These are phyloP conservation scores for Calidris pygmaea DNA, from an alignment of 2,113 vertebrate species.

Conservation along the genomic window DNA sequence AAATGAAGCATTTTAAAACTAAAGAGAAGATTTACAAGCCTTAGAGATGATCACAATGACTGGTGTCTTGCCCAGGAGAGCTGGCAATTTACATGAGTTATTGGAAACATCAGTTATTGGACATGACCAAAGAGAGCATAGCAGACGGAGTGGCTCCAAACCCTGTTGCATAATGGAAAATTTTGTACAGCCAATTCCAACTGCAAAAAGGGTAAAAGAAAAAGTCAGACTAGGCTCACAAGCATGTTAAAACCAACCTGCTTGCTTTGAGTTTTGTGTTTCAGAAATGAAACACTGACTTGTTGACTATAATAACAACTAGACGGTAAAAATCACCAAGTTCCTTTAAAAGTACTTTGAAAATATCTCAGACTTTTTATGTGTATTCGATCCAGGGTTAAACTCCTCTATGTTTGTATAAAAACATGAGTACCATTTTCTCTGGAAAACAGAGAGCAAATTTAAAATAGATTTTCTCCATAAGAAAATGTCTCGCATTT, in stretches of 20 bases:
- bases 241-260: not conserved
- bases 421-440: not conserved
- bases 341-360: not conserved
- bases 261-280: not conserved
- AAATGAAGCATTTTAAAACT: conserved; percentile 36
- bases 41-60: conserved; percentile 27
- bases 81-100: conserved; percentile 34
- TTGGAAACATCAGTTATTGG: conserved; percentile 41
- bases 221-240: not conserved
- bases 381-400: not conserved
- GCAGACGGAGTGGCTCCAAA: not conserved
- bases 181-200: not conserved
- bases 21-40: conserved; percentile 41
- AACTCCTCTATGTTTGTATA: not conserved
- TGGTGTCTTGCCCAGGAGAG: conserved; percentile 34
- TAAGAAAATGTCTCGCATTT: not conserved
- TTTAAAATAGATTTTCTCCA: not conserved
- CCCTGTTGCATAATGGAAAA: conserved; percentile 39
- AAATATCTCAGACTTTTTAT: not conserved
- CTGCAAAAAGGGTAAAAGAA: conserved; percentile 5
- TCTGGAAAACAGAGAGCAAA: not conserved
- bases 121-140: conserved; percentile 8
- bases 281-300: not conserved
- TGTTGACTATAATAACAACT: not conserved
- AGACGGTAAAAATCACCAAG: not conserved